phyloP scores from a whole-genome alignment of 2,797 vertebrate species.

The Cryptoprocta ferox region DNA sequence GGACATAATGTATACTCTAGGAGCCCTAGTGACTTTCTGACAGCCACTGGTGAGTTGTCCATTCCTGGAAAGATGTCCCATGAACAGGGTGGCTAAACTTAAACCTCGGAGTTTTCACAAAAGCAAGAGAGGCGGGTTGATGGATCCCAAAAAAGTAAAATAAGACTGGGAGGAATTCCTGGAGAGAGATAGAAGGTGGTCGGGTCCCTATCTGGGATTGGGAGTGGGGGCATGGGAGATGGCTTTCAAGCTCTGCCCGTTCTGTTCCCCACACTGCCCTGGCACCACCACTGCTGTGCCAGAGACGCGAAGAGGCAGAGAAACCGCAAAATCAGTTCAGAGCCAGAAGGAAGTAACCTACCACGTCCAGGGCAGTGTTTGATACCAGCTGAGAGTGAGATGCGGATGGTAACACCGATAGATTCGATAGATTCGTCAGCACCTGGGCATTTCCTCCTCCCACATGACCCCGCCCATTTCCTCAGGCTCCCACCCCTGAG shows the following conservation, averaged over 20 bases:
- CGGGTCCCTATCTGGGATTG: not conserved
- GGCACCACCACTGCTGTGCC: not conserved
- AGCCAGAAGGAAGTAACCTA: not conserved
- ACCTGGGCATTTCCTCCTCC: not conserved
- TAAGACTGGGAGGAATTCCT: not conserved
- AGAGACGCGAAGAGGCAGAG: not conserved
- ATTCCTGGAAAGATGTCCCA: not conserved
- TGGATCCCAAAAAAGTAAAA: not conserved
- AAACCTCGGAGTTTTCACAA: not conserved
- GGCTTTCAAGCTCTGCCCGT: not conserved
- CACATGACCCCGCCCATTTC: not conserved
- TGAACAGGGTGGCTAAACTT: not conserved
- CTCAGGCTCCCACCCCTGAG: no score
- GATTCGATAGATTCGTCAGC: not conserved
- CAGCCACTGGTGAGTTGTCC: not conserved
- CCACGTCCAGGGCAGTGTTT: not conserved
- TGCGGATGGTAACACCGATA: not conserved
- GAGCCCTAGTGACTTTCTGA: not conserved
- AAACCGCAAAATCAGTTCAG: not conserved
- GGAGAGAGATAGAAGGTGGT: not conserved
- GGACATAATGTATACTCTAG: not conserved
- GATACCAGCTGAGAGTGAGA: not conserved
- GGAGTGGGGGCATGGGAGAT: rapidly evolving
- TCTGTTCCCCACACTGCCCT: not conserved
- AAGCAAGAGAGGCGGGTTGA: not conserved